Base-by-base conservation (phyloP, 2,797 vertebrate species). In the Sebastes itinus region DNA sequence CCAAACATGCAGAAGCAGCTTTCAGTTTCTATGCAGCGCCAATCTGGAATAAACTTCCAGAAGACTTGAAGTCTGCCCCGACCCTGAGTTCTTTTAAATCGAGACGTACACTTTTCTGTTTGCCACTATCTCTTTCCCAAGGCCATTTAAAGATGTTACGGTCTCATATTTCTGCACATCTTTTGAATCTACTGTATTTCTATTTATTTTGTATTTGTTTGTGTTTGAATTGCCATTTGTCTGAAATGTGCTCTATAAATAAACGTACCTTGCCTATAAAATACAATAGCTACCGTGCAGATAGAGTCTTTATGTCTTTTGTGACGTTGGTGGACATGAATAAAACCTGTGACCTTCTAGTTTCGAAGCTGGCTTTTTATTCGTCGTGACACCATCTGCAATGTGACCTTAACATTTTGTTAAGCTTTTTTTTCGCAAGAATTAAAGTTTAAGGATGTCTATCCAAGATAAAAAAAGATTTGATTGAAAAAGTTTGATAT, bases 391-490 rank as follows among this genome's bases (percentile, higher is more conserved):
- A 58, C 35, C 10, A 49, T 80, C 61, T 59, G 20, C 28, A 18
- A 46, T 3, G 11, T 67, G 22, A 52, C 59, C 3, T 28, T 49
- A 49, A 30, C 22, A 6, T 71, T 80, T 64, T 23, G 27, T 66
- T 20, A 10, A 59, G 9, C 27, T 38, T 30, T 28, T 27, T 4
- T 42, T 49, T n/a, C 7, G 25, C 11, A 33, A 2, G 16, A 58
- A 58, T 49, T 7, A n/a, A 68, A 46, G 4, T 75, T 80, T 55
- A 27, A 22, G 18, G 11, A 28, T 6, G 38, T 52, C 62, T 38
- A 49, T 32, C 9, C 52, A 23, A 78, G 71, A 64, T 81, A 78
- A 82, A 81, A 81, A 78, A 81, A 11, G 20, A 10, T 20, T 28
- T 49, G 20, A 80, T 63, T 67, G 32, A 72, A 73, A 72, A 72